Conservation (phyloP, 37 sponge, comb jelly and placozoan genomes). For the Theonella swinhoei region DNA sequence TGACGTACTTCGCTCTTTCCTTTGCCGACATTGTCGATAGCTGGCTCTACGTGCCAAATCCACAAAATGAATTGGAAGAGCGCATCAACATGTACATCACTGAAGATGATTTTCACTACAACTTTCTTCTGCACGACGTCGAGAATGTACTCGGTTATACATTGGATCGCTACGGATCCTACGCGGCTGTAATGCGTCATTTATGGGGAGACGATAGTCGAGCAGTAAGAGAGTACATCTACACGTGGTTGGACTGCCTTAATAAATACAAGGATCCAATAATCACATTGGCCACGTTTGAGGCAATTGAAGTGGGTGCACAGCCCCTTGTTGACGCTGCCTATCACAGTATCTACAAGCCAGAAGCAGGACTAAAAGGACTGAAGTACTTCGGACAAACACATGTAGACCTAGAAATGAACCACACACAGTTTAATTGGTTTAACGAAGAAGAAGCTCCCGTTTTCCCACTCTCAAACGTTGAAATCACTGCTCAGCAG, state of each 20-base stretch:
- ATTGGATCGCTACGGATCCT: background rate
- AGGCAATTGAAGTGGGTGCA: background rate
- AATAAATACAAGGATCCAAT: background rate
- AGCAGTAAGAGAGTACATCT: background rate
- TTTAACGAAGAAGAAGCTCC: background rate
- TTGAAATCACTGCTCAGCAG: background rate
- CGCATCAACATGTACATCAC: background rate
- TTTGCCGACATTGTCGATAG: background rate
- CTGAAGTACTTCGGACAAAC: slow-evolving; percentile 3
- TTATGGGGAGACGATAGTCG: slow-evolving; percentile 3
- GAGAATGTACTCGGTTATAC: background rate
- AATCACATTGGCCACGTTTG: background rate
- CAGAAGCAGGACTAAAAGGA: background rate
- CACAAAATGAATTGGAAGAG: slow-evolving; percentile 10
- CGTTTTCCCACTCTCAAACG: background rate
- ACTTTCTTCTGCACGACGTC: slow-evolving; percentile 12
- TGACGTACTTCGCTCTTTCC: background rate
- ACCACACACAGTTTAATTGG: background rate
- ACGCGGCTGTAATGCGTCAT: background rate
- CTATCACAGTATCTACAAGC: background rate
- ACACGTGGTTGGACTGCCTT: background rate
- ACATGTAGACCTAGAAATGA: slow-evolving; percentile 9
- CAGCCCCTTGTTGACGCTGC: background rate
- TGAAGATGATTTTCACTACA: slow-evolving; percentile 20
- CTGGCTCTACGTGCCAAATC: background rate